These are phyloP conservation scores for Aspidapion aeneum DNA, from an alignment of 2,888 invertebrate genomes.

Conservation along the genomic window DNA sequence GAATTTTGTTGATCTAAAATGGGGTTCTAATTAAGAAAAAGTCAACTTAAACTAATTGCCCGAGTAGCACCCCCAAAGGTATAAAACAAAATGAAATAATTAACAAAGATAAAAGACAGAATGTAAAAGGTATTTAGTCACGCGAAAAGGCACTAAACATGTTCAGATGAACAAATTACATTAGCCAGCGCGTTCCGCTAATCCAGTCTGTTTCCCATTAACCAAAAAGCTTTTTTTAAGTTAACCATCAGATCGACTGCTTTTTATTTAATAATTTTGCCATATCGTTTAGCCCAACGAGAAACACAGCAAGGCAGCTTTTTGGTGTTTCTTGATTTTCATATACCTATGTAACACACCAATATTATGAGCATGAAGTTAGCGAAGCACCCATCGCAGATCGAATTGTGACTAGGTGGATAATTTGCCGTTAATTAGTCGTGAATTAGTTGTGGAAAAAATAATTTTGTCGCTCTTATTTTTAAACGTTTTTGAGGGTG, in stretches of 20 bases:
- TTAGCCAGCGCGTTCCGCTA: slow-evolving; percentile 41
- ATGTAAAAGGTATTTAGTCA: slow-evolving; percentile 35
- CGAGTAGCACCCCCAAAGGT: slow-evolving; percentile 28
- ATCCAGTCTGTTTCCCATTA: slow-evolving; percentile 48
- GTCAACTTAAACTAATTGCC: background rate
- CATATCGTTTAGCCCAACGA: too few species aligned
- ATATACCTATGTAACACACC: too few species aligned
- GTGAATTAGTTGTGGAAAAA: too few species aligned
- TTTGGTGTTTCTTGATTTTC: background rate
- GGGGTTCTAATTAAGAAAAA: background rate
- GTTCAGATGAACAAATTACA: slow-evolving; percentile 49
- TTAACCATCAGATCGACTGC: slow-evolving; percentile 22
- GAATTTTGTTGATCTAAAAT: too few species aligned
- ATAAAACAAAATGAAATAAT: slow-evolving; percentile 39
- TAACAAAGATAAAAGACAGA: slow-evolving; percentile 6
- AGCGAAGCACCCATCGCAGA: too few species aligned
- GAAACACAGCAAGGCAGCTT: too few species aligned
- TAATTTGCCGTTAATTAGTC: too few species aligned
- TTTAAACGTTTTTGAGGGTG: too few species aligned
- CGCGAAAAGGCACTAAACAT: slow-evolving; percentile 49
- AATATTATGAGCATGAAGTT: too few species aligned
- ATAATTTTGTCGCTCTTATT: too few species aligned
- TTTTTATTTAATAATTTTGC: slow-evolving; percentile 20
- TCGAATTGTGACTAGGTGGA: too few species aligned
- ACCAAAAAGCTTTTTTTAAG: slow-evolving; percentile 47